Conservation (phyloP, 2,888 invertebrate species). For the Drosophila heteroneura region DNA sequence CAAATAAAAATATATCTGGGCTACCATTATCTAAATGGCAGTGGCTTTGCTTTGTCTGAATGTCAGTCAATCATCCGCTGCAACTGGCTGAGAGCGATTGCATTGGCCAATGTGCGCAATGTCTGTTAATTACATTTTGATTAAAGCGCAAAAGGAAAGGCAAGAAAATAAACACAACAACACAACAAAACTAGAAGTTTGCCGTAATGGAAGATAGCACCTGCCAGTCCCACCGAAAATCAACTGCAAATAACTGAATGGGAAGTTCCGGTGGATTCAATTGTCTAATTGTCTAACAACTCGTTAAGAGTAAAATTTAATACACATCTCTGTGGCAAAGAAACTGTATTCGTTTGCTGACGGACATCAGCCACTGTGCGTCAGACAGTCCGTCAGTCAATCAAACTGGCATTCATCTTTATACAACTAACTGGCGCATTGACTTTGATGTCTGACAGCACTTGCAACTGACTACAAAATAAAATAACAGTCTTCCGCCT, state of each 20-base stretch:
- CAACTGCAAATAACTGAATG: conserved; percentile 15
- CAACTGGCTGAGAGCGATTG: conserved; percentile 42
- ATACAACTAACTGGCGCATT: conserved; percentile 17
- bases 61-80: conserved; percentile 51
- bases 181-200: not conserved
- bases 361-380: conserved; percentile 44
- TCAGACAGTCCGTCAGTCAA: conserved; percentile 25
- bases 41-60: conserved; percentile 10
- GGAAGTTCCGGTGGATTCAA: conserved; percentile 40
- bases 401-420: conserved; percentile 27
- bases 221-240: conserved; percentile 18
- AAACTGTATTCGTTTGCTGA: conserved; percentile 27
- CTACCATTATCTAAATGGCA: conserved; percentile 21
- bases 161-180: conserved; percentile 6
- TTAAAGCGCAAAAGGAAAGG: conserved; percentile 60
- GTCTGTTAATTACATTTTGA: conserved; percentile 76
- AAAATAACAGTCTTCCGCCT: conserved; percentile 32
- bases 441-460: conserved; percentile 29
- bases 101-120: conserved; percentile 44
- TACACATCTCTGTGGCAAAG: conserved; percentile 33
- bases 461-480: conserved; percentile 41
- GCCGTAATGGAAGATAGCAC: conserved; percentile 52
- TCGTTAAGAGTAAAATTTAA: conserved; percentile 56
- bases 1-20: conserved; percentile 15
- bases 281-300: conserved; percentile 52